A percentile compares a stretch with the other conserved stretches of the same genome.
Evolutionary conservation across 2,888 invertebrate genomes (phyloP).

Genomic region (Drosophila anceps): DNA sequence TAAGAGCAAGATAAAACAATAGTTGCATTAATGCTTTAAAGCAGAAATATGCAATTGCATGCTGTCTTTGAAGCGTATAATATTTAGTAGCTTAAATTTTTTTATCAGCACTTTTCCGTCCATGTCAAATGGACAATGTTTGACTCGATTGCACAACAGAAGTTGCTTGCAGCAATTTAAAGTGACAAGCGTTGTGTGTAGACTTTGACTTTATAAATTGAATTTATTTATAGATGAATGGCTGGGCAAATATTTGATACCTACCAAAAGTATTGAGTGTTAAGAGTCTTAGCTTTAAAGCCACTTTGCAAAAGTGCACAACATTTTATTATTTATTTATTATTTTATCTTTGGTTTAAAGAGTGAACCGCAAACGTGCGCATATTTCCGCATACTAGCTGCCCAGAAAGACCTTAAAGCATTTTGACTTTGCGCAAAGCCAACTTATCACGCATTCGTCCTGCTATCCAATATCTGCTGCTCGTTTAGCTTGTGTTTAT

Average conservation of each 20-base stretch:
- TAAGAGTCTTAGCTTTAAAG: background rate
- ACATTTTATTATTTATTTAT: background rate
- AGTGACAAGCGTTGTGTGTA: background rate
- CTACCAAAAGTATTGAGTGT: background rate
- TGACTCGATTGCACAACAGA: background rate
- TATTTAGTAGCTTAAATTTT: background rate
- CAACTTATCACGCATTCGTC: slow-evolving; percentile 55
- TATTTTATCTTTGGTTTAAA: background rate
- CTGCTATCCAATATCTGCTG: slow-evolving; percentile 44
- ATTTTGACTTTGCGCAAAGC: slow-evolving; percentile 13
- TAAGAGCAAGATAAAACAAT: background rate
- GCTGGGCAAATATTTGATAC: too few relatives aligned
- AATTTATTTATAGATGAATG: too few relatives aligned
- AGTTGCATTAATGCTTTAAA: background rate
- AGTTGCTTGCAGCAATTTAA: background rate
- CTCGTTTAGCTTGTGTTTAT: slow-evolving; percentile 2
- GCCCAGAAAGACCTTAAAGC: background rate
- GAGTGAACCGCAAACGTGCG: background rate
- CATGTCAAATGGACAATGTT: background rate
- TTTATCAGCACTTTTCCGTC: background rate
- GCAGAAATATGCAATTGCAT: background rate
- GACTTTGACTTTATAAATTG: background rate
- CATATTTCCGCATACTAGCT: background rate
- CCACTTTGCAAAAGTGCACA: background rate
- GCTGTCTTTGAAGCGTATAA: background rate